A percentile compares a stretch with the other conserved stretches of the same genome.
Evolutionary conservation across 2,888 invertebrate species (phyloP).

Genomic region (Clostera curtula): DNA sequence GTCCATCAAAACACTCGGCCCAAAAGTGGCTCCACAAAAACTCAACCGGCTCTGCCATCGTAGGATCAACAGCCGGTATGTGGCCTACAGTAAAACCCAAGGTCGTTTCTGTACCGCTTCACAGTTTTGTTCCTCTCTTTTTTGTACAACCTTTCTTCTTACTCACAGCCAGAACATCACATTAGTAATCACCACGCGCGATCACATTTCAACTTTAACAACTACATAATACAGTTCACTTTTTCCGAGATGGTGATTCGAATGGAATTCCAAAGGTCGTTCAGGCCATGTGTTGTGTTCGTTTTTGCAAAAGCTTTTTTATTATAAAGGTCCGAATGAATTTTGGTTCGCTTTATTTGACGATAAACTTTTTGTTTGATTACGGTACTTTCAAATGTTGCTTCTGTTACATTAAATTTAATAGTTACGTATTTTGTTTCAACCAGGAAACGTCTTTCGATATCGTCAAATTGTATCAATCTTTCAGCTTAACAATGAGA

Average conservation of each 20-base stretch:
- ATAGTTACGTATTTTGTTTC: slow-evolving; percentile 3
- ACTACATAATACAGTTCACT: slow-evolving; percentile 12
- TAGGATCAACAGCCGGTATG: slow-evolving; percentile 57
- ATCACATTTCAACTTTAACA: slow-evolving; percentile 26
- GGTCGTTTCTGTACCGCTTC: slow-evolving; percentile 66
- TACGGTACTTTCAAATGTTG: slow-evolving; percentile 19
- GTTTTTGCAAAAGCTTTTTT: slow-evolving; percentile 62
- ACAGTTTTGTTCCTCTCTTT: slow-evolving; percentile 53
- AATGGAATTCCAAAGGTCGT: slow-evolving; percentile 64
- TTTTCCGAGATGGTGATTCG: slow-evolving; percentile 13
- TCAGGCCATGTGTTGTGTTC: slow-evolving; percentile 53
- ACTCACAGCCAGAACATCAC: slow-evolving; percentile 30
- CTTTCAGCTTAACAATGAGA: slow-evolving; percentile 15
- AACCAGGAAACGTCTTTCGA: slow-evolving; percentile 12
- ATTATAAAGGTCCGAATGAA: slow-evolving; percentile 35
- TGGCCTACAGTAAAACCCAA: slow-evolving; percentile 69
- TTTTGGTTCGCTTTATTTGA: slow-evolving; percentile 26
- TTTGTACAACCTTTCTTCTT: slow-evolving; percentile 63
- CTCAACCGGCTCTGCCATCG: slow-evolving; percentile 45
- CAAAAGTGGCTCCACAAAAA: slow-evolving; percentile 50
- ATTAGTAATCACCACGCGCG: slow-evolving; percentile 13
- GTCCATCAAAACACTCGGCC: slow-evolving; percentile 55
- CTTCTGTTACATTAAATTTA: slow-evolving; percentile 14
- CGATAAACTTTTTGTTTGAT: slow-evolving; percentile 21
- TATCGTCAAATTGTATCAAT: slow-evolving; percentile 16